Percentiles rank a stretch among this genome's conserved stretches.
Evolutionary conservation across 2,113 vertebrate genomes (phyloP).

Genomic region (Arvicanthis niloticus): DNA sequence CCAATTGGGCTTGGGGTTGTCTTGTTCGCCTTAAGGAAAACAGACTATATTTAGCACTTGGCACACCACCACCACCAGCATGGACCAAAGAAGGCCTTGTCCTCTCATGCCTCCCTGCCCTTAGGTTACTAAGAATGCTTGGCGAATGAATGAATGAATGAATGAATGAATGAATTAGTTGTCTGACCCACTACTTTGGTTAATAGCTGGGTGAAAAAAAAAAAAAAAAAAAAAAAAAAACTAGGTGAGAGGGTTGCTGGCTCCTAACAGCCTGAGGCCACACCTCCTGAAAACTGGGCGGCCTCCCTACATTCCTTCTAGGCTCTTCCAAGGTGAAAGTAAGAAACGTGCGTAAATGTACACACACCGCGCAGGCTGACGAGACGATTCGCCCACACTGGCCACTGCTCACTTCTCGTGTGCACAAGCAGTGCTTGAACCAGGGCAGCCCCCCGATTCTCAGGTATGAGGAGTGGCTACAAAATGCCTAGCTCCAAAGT

Average conservation of each 20-base stretch:
- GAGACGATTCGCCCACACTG: not conserved
- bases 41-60: not conserved
- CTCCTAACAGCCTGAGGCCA: not conserved
- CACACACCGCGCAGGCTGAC: not conserved
- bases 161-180: not conserved
- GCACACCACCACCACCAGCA: not conserved
- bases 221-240: not conserved
- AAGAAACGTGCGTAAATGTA: not conserved
- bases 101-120: not conserved
- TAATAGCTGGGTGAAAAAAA: not conserved
- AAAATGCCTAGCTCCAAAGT: not conserved
- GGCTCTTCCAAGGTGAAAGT: not conserved
- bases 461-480: not conserved
- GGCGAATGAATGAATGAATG: not conserved
- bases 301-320: not conserved
- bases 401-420: not conserved
- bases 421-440: too few relatives aligned
- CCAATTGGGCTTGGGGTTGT: not conserved
- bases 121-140: not conserved
- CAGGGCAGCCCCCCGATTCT: not conserved
- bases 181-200: not conserved
- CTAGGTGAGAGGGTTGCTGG: not conserved
- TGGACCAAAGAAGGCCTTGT: not conserved
- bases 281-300: not conserved
- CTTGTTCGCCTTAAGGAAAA: slow-evolving; percentile 20